Base-by-base conservation (phyloP, 2,113 vertebrate species). In the Microtus montanus region DNA sequence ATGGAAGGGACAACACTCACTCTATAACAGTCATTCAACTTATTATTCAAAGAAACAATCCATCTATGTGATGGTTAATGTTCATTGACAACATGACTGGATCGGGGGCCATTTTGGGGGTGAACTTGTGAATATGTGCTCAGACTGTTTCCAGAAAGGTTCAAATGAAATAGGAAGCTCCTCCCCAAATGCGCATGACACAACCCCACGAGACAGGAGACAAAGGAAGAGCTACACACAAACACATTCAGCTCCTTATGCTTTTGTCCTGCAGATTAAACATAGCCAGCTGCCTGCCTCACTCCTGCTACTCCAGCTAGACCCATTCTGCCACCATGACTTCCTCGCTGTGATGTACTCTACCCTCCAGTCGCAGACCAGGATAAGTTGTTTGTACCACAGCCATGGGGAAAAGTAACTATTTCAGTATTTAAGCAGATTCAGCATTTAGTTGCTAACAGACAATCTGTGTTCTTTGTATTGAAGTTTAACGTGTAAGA, bases 21-120 rank as follows among this genome's bases (percentile, higher is more conserved):
- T 52, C 33, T 80, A 35, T 28, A 54, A 74, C n/a, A 83, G 49
- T 73, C 47, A 58, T 96, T 95, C 90, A 96, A 79, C 54, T 64
- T 5, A 75, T 54, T 0, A 0, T 28, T 63, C 52, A 91, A 93
- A 61, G 58, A 95, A 88, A 95, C 19, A 95, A 87, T 70, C 92
- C 38, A 0, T 49, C 30, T 54, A n/a, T 38, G 61, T 30, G 26
- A 33, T 44, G 41, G 41, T 84, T 30, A 26, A 38, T 28, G 20
- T 61, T 13, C 12, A 26, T 12, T 12, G 14, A 47, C 26, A 66
- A 11, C 4, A 7, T 47, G 38, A 33, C 24, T 33, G 8, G 38
- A 30, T 8, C 2, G 7, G 13, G 7, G 3, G 7, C 30, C 26
- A 44, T 13, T 13, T 13, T 64, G 24, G 78, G 52, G n/a, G 35